Evolutionary conservation across 2,113 vertebrate species (phyloP).

Genomic region (Larimichthys polyactis): DNA sequence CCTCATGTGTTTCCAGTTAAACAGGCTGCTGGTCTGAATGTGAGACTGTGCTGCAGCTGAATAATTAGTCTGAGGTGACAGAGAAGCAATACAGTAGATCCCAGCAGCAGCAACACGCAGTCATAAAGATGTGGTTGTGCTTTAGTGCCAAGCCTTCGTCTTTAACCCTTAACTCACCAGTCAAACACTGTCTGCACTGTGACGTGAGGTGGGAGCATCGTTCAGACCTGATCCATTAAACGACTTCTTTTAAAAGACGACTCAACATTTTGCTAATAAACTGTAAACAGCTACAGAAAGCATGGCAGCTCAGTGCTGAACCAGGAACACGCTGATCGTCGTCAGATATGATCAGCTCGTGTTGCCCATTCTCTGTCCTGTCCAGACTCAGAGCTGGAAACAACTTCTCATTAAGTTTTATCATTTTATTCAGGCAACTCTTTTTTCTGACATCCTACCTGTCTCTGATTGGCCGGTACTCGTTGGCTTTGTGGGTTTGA

Average conservation of each 20-base stretch:
- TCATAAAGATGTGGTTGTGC: conserved; percentile 18
- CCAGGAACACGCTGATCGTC: no score
- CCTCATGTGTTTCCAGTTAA: conserved; percentile 18
- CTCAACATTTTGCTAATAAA: background rate
- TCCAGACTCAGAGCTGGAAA: no score
- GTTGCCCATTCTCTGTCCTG: no score
- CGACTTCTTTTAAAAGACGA: background rate
- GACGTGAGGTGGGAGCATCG: no score
- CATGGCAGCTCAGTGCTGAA: background rate
- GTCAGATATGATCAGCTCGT: no score
- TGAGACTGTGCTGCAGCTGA: conserved; percentile 16
- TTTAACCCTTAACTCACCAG: conserved; percentile 1
- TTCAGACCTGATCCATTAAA: background rate
- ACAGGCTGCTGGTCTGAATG: conserved; percentile 3
- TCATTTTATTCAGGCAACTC: no score
- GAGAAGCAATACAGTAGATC: background rate
- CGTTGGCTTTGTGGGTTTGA: no score
- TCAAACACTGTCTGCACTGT: background rate
- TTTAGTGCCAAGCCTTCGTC: background rate
- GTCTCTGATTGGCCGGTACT: no score
- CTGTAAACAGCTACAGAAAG: background rate
- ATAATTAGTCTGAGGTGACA: conserved; percentile 43
- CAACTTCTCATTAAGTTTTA: no score
- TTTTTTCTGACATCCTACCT: no score
- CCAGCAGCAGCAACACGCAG: conserved; percentile 24